A percentile compares a stretch with the other conserved stretches of the same genome.
phyloP scores from a whole-genome alignment of 1,140 invertebrate genomes.

The Bombus haemorrhoidalis region DNA sequence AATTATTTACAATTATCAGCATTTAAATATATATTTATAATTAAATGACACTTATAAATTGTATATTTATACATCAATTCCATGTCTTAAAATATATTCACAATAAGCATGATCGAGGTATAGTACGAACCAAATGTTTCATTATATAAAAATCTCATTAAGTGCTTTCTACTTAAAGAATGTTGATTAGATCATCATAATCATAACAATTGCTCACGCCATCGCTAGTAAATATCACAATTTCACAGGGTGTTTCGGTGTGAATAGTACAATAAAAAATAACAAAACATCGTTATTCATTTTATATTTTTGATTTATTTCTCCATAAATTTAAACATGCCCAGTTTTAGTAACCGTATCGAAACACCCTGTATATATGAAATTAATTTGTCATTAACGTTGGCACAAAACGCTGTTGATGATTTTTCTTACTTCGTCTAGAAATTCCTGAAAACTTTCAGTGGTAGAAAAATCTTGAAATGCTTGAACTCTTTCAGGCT shows the following conservation, averaged over 20 bases:
- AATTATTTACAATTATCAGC: constrained; percentile 14
- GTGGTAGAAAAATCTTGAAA: constrained; percentile 74
- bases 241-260: not conserved
- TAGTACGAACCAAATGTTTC: constrained; percentile 7
- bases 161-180: not conserved
- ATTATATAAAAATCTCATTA: constrained; percentile 23
- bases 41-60: constrained; percentile 10
- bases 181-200: not conserved
- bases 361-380: not conserved
- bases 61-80: constrained; percentile 29
- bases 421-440: constrained; percentile 75
- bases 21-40: constrained; percentile 20
- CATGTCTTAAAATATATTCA: constrained; percentile 30
- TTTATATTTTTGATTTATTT: no score
- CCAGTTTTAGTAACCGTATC: no score
- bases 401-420: constrained; percentile 63
- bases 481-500: constrained; percentile 68
- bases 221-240: constrained; percentile 15
- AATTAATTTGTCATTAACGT: constrained; percentile 33
- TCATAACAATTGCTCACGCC: not conserved
- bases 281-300: no score
- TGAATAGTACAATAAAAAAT: no score
- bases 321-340: no score
- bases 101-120: constrained; percentile 9
- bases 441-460: constrained; percentile 74